A percentile compares a stretch with the other conserved stretches of the same genome.
Conservation (phyloP, 2,797 vertebrate species). For the Chanos chanos region DNA sequence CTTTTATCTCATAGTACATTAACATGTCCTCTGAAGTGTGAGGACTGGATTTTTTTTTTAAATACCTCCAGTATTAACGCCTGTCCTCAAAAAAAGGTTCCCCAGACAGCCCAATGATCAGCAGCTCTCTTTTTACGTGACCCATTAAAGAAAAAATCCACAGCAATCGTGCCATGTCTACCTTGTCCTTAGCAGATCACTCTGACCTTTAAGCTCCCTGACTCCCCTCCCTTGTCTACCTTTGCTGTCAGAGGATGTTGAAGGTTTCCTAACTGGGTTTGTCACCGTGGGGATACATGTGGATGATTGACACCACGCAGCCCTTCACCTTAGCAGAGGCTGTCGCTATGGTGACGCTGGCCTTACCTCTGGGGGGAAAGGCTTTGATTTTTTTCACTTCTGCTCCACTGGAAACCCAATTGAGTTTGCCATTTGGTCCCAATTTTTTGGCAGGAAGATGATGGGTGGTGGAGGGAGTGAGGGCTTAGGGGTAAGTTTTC, state of each 20-base stretch:
- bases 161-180: constrained; percentile 66
- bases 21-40: no score
- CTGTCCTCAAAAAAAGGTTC: background rate
- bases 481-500: constrained; percentile 60
- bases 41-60: background rate
- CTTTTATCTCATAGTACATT: no score
- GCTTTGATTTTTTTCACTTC: constrained; percentile 63
- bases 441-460: no score
- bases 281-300: constrained; percentile 72
- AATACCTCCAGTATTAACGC: background rate
- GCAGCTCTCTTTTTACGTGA: constrained; percentile 58
- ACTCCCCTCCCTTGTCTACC: constrained; percentile 46
- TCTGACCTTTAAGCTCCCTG: constrained; percentile 76
- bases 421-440: constrained; percentile 61
- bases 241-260: constrained; percentile 75
- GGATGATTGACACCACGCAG: constrained; percentile 72
- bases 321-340: constrained; percentile 53
- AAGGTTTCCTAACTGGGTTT: constrained; percentile 77
- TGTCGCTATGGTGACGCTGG: constrained; percentile 33
- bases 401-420: constrained; percentile 61
- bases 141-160: constrained; percentile 63
- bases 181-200: constrained; percentile 73
- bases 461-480: no score
- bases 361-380: constrained; percentile 64
- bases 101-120: constrained; percentile 1